Conservation (phyloP, 2,797 vertebrate species). For the Hippoglossus hippoglossus region DNA sequence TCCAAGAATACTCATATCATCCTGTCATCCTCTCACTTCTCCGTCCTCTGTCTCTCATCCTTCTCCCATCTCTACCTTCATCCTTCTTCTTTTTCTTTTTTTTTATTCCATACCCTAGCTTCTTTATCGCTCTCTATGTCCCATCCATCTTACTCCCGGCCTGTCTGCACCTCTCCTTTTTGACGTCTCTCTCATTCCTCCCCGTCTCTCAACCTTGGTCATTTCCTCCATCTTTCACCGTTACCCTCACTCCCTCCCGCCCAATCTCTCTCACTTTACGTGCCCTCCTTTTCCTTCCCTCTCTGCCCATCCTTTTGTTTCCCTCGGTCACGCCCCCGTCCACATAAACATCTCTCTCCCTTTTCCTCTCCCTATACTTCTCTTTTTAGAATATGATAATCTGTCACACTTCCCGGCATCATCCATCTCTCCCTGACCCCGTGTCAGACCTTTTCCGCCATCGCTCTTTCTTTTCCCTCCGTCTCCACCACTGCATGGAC, state of each 20-base stretch:
- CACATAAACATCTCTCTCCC: constrained; percentile 54
- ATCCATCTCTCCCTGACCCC: constrained; percentile 54
- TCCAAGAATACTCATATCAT: constrained; percentile 70
- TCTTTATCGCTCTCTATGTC: constrained; percentile 74
- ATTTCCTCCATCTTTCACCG: constrained; percentile 77
- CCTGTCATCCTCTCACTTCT: constrained; percentile 70
- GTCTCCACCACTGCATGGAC: neutral
- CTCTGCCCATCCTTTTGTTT: constrained; percentile 56
- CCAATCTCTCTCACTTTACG: constrained; percentile 56
- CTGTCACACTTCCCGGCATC: constrained; percentile 54
- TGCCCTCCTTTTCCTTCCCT: constrained; percentile 61
- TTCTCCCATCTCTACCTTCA: constrained; percentile 60
- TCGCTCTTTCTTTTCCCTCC: constrained; percentile 18
- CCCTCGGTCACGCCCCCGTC: constrained; percentile 39
- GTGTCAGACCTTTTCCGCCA: constrained; percentile 10
- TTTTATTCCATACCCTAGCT: constrained; percentile 55
- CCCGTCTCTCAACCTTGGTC: constrained; percentile 75
- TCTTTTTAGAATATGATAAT: constrained; percentile 65
- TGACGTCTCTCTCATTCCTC: constrained; percentile 81
- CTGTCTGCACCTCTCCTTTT: constrained; percentile 76
- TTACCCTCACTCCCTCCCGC: constrained; percentile 57
- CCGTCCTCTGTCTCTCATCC: constrained; percentile 68
- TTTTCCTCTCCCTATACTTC: constrained; percentile 24
- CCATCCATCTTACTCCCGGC: constrained; percentile 79
- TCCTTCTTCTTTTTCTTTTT: constrained; percentile 26